Evolutionary conservation across 1,140 invertebrate genomes (phyloP).

Genomic region (Yoshiicerus persimilis): DNA sequence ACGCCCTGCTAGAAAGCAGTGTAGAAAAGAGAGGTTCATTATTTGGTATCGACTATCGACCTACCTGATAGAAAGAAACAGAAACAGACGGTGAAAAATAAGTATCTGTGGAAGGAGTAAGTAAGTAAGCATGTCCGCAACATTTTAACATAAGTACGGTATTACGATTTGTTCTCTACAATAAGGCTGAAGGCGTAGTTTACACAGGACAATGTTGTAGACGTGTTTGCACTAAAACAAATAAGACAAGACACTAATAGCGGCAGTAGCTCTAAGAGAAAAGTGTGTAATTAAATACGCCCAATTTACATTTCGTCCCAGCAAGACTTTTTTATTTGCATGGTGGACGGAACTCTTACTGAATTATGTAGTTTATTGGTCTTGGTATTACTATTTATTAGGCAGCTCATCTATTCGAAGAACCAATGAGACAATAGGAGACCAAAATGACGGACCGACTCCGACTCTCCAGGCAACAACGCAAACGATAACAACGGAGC

Average conservation of each 20-base stretch:
- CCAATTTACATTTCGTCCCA: neutral
- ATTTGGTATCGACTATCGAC: too few species aligned
- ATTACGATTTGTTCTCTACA: too few species aligned
- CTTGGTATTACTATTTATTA: neutral
- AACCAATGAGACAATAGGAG: neutral
- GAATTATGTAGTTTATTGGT: neutral
- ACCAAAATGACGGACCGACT: neutral
- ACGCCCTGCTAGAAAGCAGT: too few species aligned
- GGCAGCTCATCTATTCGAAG: neutral
- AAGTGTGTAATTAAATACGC: neutral
- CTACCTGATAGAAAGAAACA: too few species aligned
- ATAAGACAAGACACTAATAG: neutral
- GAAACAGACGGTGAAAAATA: too few species aligned
- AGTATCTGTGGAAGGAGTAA: too few species aligned
- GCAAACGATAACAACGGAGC: neutral
- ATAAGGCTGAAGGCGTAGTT: too few species aligned
- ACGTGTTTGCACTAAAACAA: neutral
- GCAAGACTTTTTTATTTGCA: neutral
- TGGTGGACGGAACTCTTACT: neutral
- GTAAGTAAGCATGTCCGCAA: too few species aligned
- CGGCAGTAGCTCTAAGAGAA: neutral
- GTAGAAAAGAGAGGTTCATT: too few species aligned
- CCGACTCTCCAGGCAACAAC: neutral
- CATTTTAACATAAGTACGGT: too few species aligned
- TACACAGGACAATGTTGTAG: too few species aligned